Base-by-base conservation (phyloP, 2,888 invertebrate species). In the Argyresthia albistria region DNA sequence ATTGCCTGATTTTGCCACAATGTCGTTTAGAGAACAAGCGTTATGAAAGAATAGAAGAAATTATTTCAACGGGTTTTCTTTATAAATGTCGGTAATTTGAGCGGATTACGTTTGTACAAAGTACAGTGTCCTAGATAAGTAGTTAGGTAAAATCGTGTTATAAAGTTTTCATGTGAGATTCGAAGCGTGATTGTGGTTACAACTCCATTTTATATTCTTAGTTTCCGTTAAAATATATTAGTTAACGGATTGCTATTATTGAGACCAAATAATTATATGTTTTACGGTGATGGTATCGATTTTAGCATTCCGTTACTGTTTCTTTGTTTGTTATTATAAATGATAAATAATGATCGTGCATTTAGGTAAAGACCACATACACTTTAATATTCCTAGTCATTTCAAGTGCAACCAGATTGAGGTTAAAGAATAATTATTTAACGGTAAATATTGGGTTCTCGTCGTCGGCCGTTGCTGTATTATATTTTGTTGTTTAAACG, bases 41-140 rank as follows among this genome's bases (percentile, higher is more conserved):
- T 55, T 57, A 67, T 70, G 72, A 69, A 69, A 67, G 63, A 67
- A 66, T 65, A 70, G 65, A 64, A 25, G 25, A 25, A 25, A 25
- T 25, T 25, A 25, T 25, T 70, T 68, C 69, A 61, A 64, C 76
- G 73, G 74, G 74, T 76, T 73, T 75, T 67, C 74, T 73, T 25
- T 25, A 25, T 4, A 2, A 72, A 75, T 76, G 77, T 75, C 76
- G 74, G 72, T 72, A 69, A 70, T 68, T 66, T 60, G 70, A 67
- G 76, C 72, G 76, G 77, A 56, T 82, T 72, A 69, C 73, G 74
- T 83, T 82, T 88, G 88, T 88, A 88, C 88, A 76, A 87, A 88
- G 87, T 88, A 87, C 88, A 86, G 82, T 80, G 84, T 83, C 83
- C 78, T 88, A 88, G 80, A 76, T 87, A 87, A 86, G 86, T 88